Evolutionary conservation across 2,113 vertebrate species (phyloP), one percentile per base, ranked within the genome.

Genomic region (Malurus alboscapulatus): DNA sequence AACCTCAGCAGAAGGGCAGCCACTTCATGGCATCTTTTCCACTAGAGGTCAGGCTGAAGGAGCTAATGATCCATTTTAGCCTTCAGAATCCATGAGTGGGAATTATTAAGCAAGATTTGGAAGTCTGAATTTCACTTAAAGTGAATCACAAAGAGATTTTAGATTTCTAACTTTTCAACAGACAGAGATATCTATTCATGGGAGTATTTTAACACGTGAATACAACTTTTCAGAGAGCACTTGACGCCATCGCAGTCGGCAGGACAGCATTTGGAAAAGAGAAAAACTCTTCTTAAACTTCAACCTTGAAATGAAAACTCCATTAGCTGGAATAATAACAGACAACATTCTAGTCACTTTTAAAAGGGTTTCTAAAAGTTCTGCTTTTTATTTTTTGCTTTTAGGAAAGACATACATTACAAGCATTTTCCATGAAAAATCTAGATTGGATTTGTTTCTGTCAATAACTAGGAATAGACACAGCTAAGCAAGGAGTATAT

Each of bases 21-120:
- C 83, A 94, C 55, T 40, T 92, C 47, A 25, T 6, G 62, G 38
- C 13, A 4, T 36, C 69, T 74, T 72, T 94, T 93, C 78, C 96
- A 96, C 93, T 85, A 94, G 91, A 94, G 92, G 94, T 96, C 94
- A 96, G 91, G 67, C 87, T 89, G 87, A 92, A 95, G 89, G 95
- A 96, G 81, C 59, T 91, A 77, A 91, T 62, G 63, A 84, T 93
- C 62, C 44, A 62, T 80, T 79, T 65, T 51, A 89, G 63, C 55
- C 51, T 71, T 74, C 87, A 92, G 75, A 80, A 94, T 59, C 75
- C 55, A 8, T 14, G 40, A 80, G 42, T 62, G 38, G 68, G 72
- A 90, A 47, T 42, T 55, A 80, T 67, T 53, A n/a, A 80, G 34
- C 65, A 66, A 77, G 91, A 69, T 62, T 24, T 73, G 75, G 63